Percentiles rank a stretch among this genome's conserved stretches.
phyloP scores from a whole-genome alignment of 2,797 vertebrate species.

The Phoxinus dragarum region DNA sequence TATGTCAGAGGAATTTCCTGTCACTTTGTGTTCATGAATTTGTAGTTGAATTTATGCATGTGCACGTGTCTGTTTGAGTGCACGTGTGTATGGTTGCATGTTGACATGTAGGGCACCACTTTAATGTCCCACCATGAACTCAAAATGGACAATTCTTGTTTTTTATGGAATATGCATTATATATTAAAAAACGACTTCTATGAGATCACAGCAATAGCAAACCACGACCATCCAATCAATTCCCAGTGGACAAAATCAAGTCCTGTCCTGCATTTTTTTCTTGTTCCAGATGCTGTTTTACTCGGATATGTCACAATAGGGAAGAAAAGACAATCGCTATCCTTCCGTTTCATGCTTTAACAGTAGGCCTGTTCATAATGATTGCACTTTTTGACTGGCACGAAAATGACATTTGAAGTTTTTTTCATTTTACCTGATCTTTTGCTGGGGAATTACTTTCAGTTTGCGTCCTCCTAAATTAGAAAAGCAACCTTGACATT shows the following conservation, averaged over 20 bases:
- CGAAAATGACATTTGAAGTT: conserved; percentile 1
- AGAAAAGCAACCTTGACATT: conserved; percentile 48
- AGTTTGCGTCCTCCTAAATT: conserved; percentile 29
- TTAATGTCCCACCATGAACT: not conserved
- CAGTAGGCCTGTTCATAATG: not conserved
- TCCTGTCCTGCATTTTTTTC: not conserved
- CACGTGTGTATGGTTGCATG: not conserved
- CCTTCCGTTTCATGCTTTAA: not conserved
- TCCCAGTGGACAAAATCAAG: no score
- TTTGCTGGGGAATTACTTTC: conserved; percentile 12
- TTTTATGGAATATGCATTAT: not conserved
- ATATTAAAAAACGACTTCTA: not conserved
- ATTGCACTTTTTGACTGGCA: conserved; percentile 14
- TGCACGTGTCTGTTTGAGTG: conserved; percentile 9
- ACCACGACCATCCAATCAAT: not conserved
- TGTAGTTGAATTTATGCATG: conserved; percentile 9
- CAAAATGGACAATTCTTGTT: not conserved
- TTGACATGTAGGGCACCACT: not conserved
- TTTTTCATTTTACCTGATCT: not conserved
- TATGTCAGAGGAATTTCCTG: conserved; percentile 29
- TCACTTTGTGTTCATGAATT: conserved; percentile 19
- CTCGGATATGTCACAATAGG: not conserved
- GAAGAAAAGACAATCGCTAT: not conserved
- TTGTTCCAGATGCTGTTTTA: not conserved
- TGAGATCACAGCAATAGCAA: not conserved